These are phyloP conservation scores for Drosophila koepferae DNA, from an alignment of 2,888 invertebrate genomes.

Conservation along the genomic window DNA sequence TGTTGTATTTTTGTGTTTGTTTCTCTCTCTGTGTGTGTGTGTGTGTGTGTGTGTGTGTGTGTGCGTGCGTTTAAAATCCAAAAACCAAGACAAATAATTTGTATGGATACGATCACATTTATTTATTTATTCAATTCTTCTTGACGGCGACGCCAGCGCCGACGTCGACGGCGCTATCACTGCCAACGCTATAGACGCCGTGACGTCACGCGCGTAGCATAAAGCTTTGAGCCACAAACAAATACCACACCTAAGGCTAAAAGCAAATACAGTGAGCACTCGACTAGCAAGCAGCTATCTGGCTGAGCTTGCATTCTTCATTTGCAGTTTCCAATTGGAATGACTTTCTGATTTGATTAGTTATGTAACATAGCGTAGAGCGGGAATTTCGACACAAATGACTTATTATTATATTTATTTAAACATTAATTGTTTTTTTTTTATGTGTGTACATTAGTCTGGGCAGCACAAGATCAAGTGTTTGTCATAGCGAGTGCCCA, in stretches of 20 bases:
- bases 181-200: constrained; percentile 19
- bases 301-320: not conserved
- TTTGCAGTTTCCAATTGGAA: not conserved
- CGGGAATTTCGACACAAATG: not conserved
- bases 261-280: not conserved
- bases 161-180: not conserved
- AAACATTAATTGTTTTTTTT: not conserved
- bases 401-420: not conserved
- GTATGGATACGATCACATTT: constrained; percentile 36
- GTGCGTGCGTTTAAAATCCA: constrained; percentile 33
- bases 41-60: constrained; percentile 18
- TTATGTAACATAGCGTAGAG: not conserved
- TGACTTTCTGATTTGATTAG: not conserved
- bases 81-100: constrained; percentile 30
- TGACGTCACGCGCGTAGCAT: constrained; percentile 62
- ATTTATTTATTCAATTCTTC: constrained; percentile 62
- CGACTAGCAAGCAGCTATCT: not conserved
- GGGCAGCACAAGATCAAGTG: not conserved
- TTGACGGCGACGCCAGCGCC: not conserved
- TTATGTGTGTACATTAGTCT: not conserved
- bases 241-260: constrained; percentile 39
- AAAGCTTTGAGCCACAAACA: constrained; percentile 34
- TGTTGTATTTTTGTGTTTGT: constrained; percentile 28
- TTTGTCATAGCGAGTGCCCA: not conserved
- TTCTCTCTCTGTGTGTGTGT: constrained; percentile 20